Percentiles rank a stretch among this genome's conserved stretches.
These are phyloP conservation scores for Rattus norvegicus DNA, from an alignment of 2,113 vertebrate species.

Conservation along the genomic window GRCr8 NC_086020.1:213943501-213944000, in stretches of 20 bases:
- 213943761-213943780: not conserved
- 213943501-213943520: conserved; percentile 85
- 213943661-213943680: conserved; percentile 39
- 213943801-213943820: not conserved
- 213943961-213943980: conserved; percentile 95
- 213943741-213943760: not conserved
- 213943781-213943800: not conserved
- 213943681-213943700: conserved; percentile 60
- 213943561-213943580: conserved; percentile 72
- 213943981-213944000: conserved; percentile 95
- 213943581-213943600: not conserved
- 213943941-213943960: not conserved
- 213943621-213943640: conserved; percentile 23
- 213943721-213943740: not conserved
- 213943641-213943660: conserved; percentile 41
- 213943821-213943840: conserved; percentile 28
- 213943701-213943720: conserved; percentile 35
- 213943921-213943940: not conserved
- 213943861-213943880: conserved; percentile 10
- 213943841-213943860: not conserved
- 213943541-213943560: conserved; percentile 28
- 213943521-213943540: conserved; percentile 65
- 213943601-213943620: conserved; percentile 46
- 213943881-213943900: not conserved
- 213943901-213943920: conserved; percentile 41